phyloP scores from a whole-genome alignment of 2,797 vertebrate genomes.

The Zenarchopterus dispar region DNA sequence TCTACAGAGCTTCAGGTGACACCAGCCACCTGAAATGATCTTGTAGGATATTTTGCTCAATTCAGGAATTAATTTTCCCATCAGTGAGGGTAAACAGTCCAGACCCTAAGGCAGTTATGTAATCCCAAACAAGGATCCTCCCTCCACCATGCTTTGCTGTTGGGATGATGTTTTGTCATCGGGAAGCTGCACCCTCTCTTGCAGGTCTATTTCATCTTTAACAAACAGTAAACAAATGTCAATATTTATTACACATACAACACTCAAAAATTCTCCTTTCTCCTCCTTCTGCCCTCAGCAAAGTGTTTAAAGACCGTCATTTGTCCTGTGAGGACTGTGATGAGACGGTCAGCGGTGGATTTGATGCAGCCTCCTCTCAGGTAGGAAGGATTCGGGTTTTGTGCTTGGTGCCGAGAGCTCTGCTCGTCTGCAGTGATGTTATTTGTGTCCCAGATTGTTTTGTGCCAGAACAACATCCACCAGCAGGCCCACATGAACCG shows the following conservation, averaged over 20 bases:
- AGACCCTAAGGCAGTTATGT: too few relatives aligned
- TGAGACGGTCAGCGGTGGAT: slow-evolving; percentile 92
- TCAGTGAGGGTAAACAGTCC: too few relatives aligned
- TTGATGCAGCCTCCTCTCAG: slow-evolving; percentile 92
- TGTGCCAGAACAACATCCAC: slow-evolving; percentile 97
- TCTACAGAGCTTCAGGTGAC: too few relatives aligned
- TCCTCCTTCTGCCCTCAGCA: slow-evolving; percentile 74
- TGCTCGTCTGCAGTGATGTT: not conserved
- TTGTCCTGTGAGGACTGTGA: slow-evolving; percentile 96
- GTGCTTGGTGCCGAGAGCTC: too few relatives aligned
- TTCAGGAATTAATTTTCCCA: too few relatives aligned
- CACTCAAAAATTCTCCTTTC: not conserved
- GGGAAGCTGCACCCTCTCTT: too few relatives aligned
- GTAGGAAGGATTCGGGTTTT: slow-evolving; percentile 67
- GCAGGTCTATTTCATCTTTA: not conserved
- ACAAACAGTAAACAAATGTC: not conserved
- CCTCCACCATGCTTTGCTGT: too few relatives aligned
- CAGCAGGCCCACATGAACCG: slow-evolving; percentile 93
- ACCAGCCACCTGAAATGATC: too few relatives aligned
- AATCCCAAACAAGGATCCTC: too few relatives aligned
- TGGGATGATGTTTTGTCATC: too few relatives aligned
- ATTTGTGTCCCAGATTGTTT: slow-evolving; percentile 86
- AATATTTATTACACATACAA: not conserved
- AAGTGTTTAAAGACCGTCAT: slow-evolving; percentile 89
- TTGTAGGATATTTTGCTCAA: too few relatives aligned